Base-by-base conservation (phyloP, 2,797 vertebrate species). In the Bovichtus diacanthus region DNA sequence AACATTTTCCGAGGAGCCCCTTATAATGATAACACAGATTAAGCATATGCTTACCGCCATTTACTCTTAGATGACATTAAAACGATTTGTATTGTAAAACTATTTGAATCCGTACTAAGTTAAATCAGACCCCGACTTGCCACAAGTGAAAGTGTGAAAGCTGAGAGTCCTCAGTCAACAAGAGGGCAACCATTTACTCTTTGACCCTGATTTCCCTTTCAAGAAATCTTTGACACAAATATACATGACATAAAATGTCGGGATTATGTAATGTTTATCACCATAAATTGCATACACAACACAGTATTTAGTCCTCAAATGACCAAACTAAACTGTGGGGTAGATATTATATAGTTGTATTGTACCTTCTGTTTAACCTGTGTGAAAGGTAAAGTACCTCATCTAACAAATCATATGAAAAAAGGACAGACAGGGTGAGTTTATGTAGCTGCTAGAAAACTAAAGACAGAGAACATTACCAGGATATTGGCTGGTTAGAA, bases 401-500 rank as follows among this genome's bases (percentile, higher is more conserved):
- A 54, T 62, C 70, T 66, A 64, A 76, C 18, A 83, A 78, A 76
- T 86, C 70, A 72, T 47, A 31, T 43, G 47, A 46, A 79, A 66
- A 67, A 56, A 31, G 19, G 53, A 70, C 34, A 15, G 54, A 66
- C 25, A 34, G 54, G 49, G 31, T 25, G 61, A 69, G 39, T 73
- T 87, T 78, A 88, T 82, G 79, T 65, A 43, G 31, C 82, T 50
- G 66, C 76, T 68, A 34, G 67, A 78, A 85, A 88, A 76, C 64
- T 72, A 78, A 77, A 84, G 87, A 85, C 44, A 44, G 82, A 62
- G 56, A 55, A 54, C 72, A 73, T 89, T 81, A 88, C 80, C 5
- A 21, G 59, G 78, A 87, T 82, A 87, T 83, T 79, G 78, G 80
- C 77, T 72, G 80, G 74, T 89, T 86, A 80, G 79, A 86, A 53